phyloP scores from a whole-genome alignment of 2,113 vertebrate genomes.

The Vulpes vulpes region DNA sequence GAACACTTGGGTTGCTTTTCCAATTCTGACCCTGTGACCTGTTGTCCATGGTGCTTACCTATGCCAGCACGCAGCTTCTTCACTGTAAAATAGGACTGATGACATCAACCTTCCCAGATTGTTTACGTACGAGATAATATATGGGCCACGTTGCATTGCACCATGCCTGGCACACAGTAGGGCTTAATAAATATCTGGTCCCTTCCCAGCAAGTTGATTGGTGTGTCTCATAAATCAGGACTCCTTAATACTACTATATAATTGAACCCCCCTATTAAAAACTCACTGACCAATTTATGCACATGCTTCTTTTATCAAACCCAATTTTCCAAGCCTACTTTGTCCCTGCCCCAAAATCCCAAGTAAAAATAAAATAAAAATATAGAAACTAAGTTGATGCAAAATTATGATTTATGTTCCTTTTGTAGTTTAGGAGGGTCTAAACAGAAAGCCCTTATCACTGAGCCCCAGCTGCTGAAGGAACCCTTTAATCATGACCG shows the following conservation, averaged over 20 bases:
- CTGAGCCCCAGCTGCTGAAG: constrained; percentile 85
- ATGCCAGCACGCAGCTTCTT: neutral
- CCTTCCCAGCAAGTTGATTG: neutral
- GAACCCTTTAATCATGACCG: constrained; percentile 87
- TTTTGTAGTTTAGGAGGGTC: constrained; percentile 81
- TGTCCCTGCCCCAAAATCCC: neutral
- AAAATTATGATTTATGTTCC: constrained; percentile 81
- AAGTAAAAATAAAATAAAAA: constrained; percentile 78
- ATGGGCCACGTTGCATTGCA: too few species aligned
- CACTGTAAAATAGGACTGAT: neutral
- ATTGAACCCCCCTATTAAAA: constrained; percentile 49
- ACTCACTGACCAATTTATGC: constrained; percentile 76
- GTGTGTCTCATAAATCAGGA: constrained; percentile 68
- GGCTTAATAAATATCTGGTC: neutral
- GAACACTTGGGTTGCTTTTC: neutral
- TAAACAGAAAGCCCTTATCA: constrained; percentile 88
- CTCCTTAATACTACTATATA: constrained; percentile 67
- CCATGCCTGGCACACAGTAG: neutral
- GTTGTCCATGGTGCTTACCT: neutral
- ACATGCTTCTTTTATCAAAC: constrained; percentile 58
- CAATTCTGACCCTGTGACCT: neutral
- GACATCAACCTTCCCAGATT: neutral
- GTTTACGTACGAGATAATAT: neutral
- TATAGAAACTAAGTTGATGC: constrained; percentile 82
- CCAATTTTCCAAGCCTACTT: neutral